Evolutionary conservation across 2,797 vertebrate species (phyloP), one percentile per base, ranked within the genome.

Genomic region (Columba guinea): DNA sequence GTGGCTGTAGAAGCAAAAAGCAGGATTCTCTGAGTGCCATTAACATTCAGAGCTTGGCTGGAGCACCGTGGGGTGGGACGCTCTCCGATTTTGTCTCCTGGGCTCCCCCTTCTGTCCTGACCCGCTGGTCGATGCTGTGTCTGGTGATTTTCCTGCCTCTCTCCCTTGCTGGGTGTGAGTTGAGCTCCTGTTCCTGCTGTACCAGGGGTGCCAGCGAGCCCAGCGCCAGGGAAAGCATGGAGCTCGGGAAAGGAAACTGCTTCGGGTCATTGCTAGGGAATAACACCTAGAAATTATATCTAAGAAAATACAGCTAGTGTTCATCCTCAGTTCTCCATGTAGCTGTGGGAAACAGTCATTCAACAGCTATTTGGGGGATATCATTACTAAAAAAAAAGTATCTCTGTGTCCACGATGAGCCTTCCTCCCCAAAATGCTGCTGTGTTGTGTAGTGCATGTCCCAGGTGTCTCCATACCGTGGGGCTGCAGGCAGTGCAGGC

Each of bases 81-180:
- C 74, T 56, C 81, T 89, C 84, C 0, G 8, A 76, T 85, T 89
- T 91, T 92, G 93, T 91, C 82, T 92, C 95, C 94, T 56, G 94
- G 53, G 94, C 93, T 96, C 95, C 93, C 96, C 52, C 91, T 96
- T 89, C 93, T 92, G 94, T 94, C 71, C 91, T 60, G 52, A 93
- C 74, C n/a, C 0, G 2, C 74, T 13, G 58, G n/a, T 17, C 26
- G 9, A 28, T 89, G 51, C 16, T 39, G 3, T 7, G 16, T 9
- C 12, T 5, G 69, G 35, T 1, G n/a, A 41, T 65, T 82, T 48
- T 46, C 13, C 63, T 27, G 26, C 1, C 0, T 8, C 10, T 69
- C 56, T 49, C 21, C 58, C 60, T 46, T 27, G 30, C 5, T 2
- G 1, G 11, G 65, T 34, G 34, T 6, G 64, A 76, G 62, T 53